Conservation (phyloP, 2,888 invertebrate species). For the Caenorhabditis panamensis region DNA sequence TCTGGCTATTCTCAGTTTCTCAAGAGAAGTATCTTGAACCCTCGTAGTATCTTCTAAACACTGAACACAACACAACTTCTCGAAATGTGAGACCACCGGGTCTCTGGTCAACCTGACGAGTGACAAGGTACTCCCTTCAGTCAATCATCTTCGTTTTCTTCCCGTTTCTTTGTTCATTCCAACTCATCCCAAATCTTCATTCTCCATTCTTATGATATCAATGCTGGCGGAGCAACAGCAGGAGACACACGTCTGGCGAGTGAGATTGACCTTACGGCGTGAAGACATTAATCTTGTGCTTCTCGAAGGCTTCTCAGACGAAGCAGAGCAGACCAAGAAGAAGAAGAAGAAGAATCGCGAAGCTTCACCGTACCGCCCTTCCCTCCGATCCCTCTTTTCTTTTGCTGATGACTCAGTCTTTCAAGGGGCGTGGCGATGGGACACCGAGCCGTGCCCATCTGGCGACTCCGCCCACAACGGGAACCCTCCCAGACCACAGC, state of each 20-base stretch:
- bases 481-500: constrained; percentile 1
- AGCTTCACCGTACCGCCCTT: constrained; percentile 19
- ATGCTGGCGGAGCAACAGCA: background rate
- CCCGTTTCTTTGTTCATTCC: background rate
- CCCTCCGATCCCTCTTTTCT: constrained; percentile 1
- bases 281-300: constrained; percentile 49
- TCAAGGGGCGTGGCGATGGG: constrained; percentile 19
- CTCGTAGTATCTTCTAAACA: too few species aligned
- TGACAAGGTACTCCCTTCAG: background rate
- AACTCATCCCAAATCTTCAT: background rate
- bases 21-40: background rate
- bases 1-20: too few species aligned
- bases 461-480: constrained; percentile 31
- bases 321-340: constrained; percentile 4
- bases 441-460: constrained; percentile 8
- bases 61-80: background rate
- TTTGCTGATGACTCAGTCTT: constrained; percentile 30
- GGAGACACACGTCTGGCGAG: constrained; percentile 49
- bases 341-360: background rate
- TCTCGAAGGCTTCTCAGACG: constrained; percentile 22
- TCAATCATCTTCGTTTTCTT: constrained; percentile 8
- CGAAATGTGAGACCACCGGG: constrained; percentile 24
- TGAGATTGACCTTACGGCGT: constrained; percentile 35
- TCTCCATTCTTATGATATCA: background rate
- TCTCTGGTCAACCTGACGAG: constrained; percentile 23